phyloP scores from a whole-genome alignment of 2,113 vertebrate species.

The Cephalopholis sonnerati region DNA sequence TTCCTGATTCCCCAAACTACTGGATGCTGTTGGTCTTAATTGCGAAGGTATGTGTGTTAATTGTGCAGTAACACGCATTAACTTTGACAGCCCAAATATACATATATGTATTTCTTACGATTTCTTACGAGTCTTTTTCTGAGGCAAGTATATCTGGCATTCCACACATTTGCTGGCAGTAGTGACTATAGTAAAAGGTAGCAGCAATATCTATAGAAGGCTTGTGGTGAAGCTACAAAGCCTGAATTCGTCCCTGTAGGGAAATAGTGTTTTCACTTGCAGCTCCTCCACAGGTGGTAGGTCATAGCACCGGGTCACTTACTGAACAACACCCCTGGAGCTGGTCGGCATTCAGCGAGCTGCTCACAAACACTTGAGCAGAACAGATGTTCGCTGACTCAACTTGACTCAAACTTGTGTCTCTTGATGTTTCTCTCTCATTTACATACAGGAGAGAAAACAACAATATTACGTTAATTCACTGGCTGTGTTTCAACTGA shows the following conservation, averaged over 20 bases:
- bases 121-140: no score
- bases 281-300: conserved; percentile 10
- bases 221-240: conserved; percentile 10
- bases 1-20: no score
- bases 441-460: background rate
- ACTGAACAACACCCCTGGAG: conserved; percentile 27
- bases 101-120: no score
- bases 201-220: background rate
- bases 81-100: no score
- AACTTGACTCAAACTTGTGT: background rate
- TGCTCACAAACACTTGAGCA: conserved; percentile 17
- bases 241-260: conserved; percentile 4
- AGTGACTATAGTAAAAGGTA: background rate
- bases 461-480: background rate
- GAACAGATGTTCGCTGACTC: conserved; percentile 5
- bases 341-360: conserved; percentile 4
- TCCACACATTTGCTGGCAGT: background rate
- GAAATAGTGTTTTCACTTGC: conserved; percentile 22
- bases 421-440: background rate
- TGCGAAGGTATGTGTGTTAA: no score
- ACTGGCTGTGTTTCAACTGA: background rate
- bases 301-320: conserved; percentile 19
- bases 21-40: no score
- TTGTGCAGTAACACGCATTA: no score
- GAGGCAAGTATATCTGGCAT: background rate